Evolutionary conservation across 2,113 vertebrate species (phyloP), one percentile per base, ranked within the genome.

Genomic region (Empidonax traillii): DNA sequence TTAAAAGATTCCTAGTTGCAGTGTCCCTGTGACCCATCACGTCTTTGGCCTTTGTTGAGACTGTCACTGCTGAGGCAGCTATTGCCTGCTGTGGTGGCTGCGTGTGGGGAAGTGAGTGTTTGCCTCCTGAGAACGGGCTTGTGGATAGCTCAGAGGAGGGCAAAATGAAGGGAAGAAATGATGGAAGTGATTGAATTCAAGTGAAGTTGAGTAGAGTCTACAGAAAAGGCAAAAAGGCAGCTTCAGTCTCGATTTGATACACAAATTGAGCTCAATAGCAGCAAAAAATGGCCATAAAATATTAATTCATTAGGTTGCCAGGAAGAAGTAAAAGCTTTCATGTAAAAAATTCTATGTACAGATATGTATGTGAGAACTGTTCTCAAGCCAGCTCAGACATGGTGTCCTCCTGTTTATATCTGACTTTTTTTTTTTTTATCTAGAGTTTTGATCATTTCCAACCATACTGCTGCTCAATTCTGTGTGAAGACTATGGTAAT

Each of bases 281-380:
- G 96, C 96, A 97, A 95, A 69, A 95, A 89, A 94, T 66, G 86
- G 92, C 86, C 90, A 72, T 73, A 95, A 96, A 95, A 96, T 94
- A 96, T 91, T 93, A 95, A 96, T 86, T 85, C n/a, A 72, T 92
- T 96, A 94, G 84, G 84, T 96, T 96, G 95, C 68, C 97, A 95
- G 92, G 74, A 95, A 91, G 63, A 94, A 82, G 46, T 61, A 91
- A 92, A 87, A 87, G 44, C 52, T 72, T 86, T 77, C 47, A 41
- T 65, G 53, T 86, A 81, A 82, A 90, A 82, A 95, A 87, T 41
- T 63, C 31, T 63, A 35, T 83, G 49, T 15, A 81, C n/a, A 53
- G 93, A 75, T 92, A 95, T 41, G 84, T 52, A 71, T 14, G 62
- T 22, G 51, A 62, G 59, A 92, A 66, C 35, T 75, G 31, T 55